Percentiles rank a stretch among this genome's conserved stretches.
Conservation (phyloP, 2,888 invertebrate genomes). For the Ormyrus labotus region DNA sequence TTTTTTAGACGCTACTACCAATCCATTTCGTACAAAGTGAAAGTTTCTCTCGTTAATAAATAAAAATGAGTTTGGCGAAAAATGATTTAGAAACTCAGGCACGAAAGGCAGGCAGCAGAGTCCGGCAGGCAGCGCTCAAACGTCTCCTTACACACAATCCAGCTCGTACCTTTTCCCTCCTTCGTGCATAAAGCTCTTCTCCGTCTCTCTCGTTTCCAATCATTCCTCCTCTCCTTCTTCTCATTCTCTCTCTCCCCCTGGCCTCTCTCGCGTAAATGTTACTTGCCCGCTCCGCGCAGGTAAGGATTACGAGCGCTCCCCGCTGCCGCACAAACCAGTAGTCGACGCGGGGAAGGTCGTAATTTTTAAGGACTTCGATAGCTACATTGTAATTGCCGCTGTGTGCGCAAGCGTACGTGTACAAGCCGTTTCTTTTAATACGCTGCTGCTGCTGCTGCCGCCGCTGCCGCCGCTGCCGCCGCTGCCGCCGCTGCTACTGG, state of each 20-base stretch:
- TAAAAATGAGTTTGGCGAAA: too few species aligned
- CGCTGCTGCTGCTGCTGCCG: conserved; percentile 11
- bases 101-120: too few species aligned
- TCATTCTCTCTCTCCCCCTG: conserved; percentile 9
- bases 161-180: neutral
- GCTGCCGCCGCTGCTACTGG: neutral
- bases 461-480: conserved; percentile 7
- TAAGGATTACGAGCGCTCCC: conserved; percentile 33
- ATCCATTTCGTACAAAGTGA: too few species aligned
- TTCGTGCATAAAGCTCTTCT: conserved; percentile 1
- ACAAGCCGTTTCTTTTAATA: conserved; percentile 42
- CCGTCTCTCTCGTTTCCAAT: conserved; percentile 44
- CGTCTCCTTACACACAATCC: conserved; percentile 7
- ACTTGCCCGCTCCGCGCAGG: neutral
- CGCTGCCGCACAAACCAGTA: conserved; percentile 45
- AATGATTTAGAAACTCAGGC: too few species aligned
- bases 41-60: too few species aligned
- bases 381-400: conserved; percentile 53
- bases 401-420: neutral
- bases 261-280: conserved; percentile 13
- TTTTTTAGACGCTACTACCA: too few species aligned
- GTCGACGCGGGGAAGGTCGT: conserved; percentile 47
- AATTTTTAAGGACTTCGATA: conserved; percentile 55
- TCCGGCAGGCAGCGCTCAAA: neutral
- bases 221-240: conserved; percentile 30